Conservation (phyloP, 2,888 invertebrate species). For the Orgyia antiqua region DNA sequence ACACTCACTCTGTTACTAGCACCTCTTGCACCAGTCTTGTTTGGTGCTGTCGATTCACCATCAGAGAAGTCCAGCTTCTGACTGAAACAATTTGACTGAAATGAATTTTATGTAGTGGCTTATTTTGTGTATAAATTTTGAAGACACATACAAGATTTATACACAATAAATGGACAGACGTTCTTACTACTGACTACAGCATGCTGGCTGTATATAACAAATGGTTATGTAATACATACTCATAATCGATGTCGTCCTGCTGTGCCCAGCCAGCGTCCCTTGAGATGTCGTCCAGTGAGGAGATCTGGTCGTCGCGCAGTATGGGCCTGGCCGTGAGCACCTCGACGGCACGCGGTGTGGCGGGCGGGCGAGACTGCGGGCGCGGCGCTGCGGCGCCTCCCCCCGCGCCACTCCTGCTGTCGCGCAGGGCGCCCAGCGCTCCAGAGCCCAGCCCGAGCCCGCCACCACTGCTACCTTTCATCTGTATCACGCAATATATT, state of each 20-base stretch:
- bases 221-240: slow-evolving; percentile 64
- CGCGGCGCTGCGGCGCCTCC: slow-evolving; percentile 30
- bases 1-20: slow-evolving; percentile 47
- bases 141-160: no score
- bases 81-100: slow-evolving; percentile 69
- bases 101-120: background rate
- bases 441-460: slow-evolving; percentile 71
- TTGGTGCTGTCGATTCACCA: slow-evolving; percentile 81
- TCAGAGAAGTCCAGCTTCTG: slow-evolving; percentile 97
- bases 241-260: slow-evolving; percentile 95
- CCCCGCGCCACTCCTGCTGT: slow-evolving; percentile 35
- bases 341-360: slow-evolving; percentile 77
- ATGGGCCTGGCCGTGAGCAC: slow-evolving; percentile 88
- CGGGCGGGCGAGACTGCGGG: slow-evolving; percentile 39
- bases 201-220: no score
- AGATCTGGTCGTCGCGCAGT: slow-evolving; percentile 94
- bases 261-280: slow-evolving; percentile 95
- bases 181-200: no score
- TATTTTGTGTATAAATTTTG: no score
- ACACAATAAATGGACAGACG: no score
- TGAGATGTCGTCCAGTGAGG: slow-evolving; percentile 93
- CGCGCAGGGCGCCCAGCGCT: slow-evolving; percentile 56
- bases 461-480: slow-evolving; percentile 70
- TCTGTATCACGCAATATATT: slow-evolving; percentile 30
- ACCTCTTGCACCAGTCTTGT: slow-evolving; percentile 48